phyloP scores from a whole-genome alignment of 2,888 invertebrate species.

The Pammene aurita region DNA sequence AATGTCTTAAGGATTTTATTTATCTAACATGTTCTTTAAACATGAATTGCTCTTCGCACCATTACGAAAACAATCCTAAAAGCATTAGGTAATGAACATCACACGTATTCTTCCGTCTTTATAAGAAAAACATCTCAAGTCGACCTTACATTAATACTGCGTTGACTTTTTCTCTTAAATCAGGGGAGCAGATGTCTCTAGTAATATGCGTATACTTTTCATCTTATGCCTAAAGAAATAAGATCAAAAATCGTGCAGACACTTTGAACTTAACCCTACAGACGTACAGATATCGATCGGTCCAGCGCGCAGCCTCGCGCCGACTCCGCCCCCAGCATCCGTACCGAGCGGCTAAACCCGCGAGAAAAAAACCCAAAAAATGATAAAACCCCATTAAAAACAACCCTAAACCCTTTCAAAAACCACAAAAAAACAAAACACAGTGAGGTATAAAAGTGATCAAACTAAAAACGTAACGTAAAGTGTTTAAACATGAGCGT shows the following conservation, averaged over 20 bases:
- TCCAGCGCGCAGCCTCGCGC: slow-evolving; percentile 62
- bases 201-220: not conserved
- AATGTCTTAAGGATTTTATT: not conserved
- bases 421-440: slow-evolving; percentile 42
- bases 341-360: slow-evolving; percentile 66
- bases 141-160: not conserved
- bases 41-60: not conserved
- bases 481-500: slow-evolving; percentile 39
- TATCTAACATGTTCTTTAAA: not conserved
- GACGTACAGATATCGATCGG: slow-evolving; percentile 65
- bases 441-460: slow-evolving; percentile 47
- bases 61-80: slow-evolving; percentile 2
- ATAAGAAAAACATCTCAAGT: slow-evolving; percentile 8
- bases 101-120: not conserved
- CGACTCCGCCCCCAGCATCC: slow-evolving; percentile 54
- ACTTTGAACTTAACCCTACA: slow-evolving; percentile 15
- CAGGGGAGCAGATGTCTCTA: not conserved
- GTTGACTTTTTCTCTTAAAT: slow-evolving; percentile 15
- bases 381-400: slow-evolving; percentile 58
- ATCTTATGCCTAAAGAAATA: not conserved
- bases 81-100: slow-evolving; percentile 5
- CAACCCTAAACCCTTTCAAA: slow-evolving; percentile 45
- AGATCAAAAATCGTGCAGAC: not conserved
- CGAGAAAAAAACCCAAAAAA: slow-evolving; percentile 63
- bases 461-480: slow-evolving; percentile 42